phyloP scores from a whole-genome alignment of 2,113 vertebrate genomes.

The Rhizomys pruinosus region DNA sequence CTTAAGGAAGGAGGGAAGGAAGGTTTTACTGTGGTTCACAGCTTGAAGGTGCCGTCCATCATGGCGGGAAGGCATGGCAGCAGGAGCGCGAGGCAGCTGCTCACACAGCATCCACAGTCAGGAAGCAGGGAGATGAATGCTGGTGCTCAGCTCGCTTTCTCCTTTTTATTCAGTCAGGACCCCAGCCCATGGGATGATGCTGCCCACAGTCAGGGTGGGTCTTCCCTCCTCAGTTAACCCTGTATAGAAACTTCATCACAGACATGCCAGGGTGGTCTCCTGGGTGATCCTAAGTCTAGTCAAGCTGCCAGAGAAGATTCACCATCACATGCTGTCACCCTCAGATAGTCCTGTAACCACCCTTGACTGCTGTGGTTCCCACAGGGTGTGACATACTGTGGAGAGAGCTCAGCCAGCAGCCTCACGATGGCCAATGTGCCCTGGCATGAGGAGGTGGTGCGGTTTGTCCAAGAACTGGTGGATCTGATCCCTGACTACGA shows the following conservation, averaged over 20 bases:
- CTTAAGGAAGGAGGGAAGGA: background rate
- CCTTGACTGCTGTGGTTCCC: background rate
- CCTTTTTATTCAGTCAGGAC: background rate
- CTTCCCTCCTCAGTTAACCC: background rate
- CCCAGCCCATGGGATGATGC: background rate
- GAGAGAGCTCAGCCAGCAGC: constrained; percentile 95
- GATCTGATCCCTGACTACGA: constrained; percentile 91
- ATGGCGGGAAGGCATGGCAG: background rate
- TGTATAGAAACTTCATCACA: background rate
- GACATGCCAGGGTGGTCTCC: background rate
- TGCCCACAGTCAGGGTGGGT: background rate
- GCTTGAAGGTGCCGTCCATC: no score
- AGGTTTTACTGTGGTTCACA: background rate
- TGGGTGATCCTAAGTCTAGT: background rate
- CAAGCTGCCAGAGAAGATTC: no score
- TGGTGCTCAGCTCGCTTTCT: background rate
- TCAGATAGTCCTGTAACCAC: background rate
- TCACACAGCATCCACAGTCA: background rate
- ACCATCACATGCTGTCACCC: background rate
- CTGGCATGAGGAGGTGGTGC: constrained; percentile 96
- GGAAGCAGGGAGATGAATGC: background rate
- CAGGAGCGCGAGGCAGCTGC: background rate
- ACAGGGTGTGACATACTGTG: constrained; percentile 97
- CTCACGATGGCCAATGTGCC: constrained; percentile 98
- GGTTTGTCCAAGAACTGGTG: constrained; percentile 92